Evolutionary conservation across 2,888 invertebrate genomes (phyloP).

Genomic region (Emmelina monodactyla): DNA sequence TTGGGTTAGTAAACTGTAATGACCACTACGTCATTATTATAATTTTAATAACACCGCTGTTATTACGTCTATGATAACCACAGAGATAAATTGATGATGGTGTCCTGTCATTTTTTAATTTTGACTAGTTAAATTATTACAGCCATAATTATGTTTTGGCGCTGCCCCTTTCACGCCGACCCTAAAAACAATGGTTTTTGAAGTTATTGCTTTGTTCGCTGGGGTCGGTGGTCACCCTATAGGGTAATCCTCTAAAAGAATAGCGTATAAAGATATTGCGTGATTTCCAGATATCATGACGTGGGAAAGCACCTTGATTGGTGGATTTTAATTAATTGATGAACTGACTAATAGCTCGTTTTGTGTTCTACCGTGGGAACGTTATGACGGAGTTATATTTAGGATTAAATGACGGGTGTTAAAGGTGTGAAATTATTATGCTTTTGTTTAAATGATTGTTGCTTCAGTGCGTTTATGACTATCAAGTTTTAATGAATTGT

Average conservation of each 20-base stretch:
- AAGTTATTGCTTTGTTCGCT: too few relatives aligned
- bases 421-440: too few relatives aligned
- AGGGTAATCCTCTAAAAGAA: constrained; percentile 48
- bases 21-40: too few relatives aligned
- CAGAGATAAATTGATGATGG: neutral
- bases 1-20: too few relatives aligned
- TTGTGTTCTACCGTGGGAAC: constrained; percentile 48
- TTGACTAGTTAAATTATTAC: constrained; percentile 27
- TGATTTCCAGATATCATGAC: constrained; percentile 59
- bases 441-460: too few relatives aligned
- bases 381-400: neutral
- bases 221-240: constrained; percentile 21
- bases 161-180: constrained; percentile 55
- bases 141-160: constrained; percentile 35
- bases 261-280: constrained; percentile 60
- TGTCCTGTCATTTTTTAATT: constrained; percentile 17
- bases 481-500: too few relatives aligned
- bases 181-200: constrained; percentile 62
- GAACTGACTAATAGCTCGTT: constrained; percentile 29
- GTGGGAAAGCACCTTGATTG: constrained; percentile 62
- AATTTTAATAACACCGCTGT: too few relatives aligned
- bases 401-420: neutral
- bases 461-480: too few relatives aligned
- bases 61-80: too few relatives aligned
- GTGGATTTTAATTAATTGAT: constrained; percentile 55